Evolutionary conservation across 2,888 invertebrate genomes (phyloP).

Genomic region (Callyntrura guangdongensis): DNA sequence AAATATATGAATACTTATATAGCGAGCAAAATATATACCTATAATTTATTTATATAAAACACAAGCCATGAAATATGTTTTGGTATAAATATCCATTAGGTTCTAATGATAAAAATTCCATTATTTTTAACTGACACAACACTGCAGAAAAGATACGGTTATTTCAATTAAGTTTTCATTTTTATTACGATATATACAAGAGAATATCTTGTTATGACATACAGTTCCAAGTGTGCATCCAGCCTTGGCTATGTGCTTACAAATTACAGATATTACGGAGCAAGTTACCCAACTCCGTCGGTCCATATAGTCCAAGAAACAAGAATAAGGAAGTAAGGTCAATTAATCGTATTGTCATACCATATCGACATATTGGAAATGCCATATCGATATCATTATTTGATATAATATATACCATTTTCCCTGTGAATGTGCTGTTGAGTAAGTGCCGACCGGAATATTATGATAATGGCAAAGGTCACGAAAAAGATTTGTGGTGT

Average conservation of each 20-base stretch:
- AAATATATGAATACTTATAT: not conserved
- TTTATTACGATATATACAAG: constrained; percentile 31
- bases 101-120: constrained; percentile 52
- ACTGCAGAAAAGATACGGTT: not conserved
- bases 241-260: too few species aligned
- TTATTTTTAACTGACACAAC: not conserved
- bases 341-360: constrained; percentile 67
- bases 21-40: not conserved
- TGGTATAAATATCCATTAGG: not conserved
- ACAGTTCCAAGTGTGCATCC: too few species aligned
- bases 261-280: too few species aligned
- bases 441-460: not conserved
- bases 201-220: not conserved
- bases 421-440: not conserved
- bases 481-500: constrained; percentile 21
- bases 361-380: too few species aligned
- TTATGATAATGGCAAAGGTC: constrained; percentile 43
- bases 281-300: too few species aligned
- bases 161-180: constrained; percentile 68
- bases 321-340: constrained; percentile 61
- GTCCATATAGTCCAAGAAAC: not conserved
- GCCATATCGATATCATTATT: constrained; percentile 56
- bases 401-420: not conserved
- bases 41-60: too few species aligned
- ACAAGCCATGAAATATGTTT: not conserved